A percentile compares a stretch with the other conserved stretches of the same genome.
Conservation (phyloP, 2,888 invertebrate species). For the Drosophila acutilabella region DNA sequence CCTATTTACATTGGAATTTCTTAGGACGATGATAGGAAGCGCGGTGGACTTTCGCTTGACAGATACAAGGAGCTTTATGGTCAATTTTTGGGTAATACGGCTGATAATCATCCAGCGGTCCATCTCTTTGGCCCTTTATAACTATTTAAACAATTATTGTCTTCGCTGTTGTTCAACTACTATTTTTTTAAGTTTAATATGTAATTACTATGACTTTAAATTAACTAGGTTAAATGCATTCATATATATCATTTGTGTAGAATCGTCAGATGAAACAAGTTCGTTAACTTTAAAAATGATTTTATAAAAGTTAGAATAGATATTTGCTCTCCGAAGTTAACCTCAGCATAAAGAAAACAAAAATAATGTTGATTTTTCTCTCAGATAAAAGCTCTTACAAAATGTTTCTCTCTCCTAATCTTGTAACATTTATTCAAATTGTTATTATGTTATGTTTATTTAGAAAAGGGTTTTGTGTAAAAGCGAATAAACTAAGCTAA, state of each 20-base stretch:
- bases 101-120: slow-evolving; percentile 90
- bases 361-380: slow-evolving; percentile 61
- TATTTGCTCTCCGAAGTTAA: slow-evolving; percentile 72
- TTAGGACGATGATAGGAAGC: slow-evolving; percentile 92
- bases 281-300: slow-evolving; percentile 69
- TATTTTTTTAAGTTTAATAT: slow-evolving; percentile 78
- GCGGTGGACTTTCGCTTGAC: slow-evolving; percentile 91
- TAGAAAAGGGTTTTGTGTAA: slow-evolving; percentile 57
- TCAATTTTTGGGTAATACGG: slow-evolving; percentile 91
- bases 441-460: slow-evolving; percentile 65
- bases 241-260: slow-evolving; percentile 72
- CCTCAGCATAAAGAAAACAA: slow-evolving; percentile 43
- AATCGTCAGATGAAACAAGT: slow-evolving; percentile 76
- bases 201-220: slow-evolving; percentile 80
- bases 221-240: slow-evolving; percentile 71
- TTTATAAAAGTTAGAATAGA: slow-evolving; percentile 62
- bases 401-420: slow-evolving; percentile 64
- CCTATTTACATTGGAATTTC: not conserved
- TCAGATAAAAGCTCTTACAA: slow-evolving; percentile 64
- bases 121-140: slow-evolving; percentile 92
- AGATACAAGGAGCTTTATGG: slow-evolving; percentile 94
- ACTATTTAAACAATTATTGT: slow-evolving; percentile 73
- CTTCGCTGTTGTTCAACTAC: slow-evolving; percentile 84
- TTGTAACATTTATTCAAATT: slow-evolving; percentile 62
- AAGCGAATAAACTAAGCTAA: slow-evolving; percentile 57